phyloP scores from a whole-genome alignment of 1,140 invertebrate genomes.

The Drosophila rhopaloa region DNA sequence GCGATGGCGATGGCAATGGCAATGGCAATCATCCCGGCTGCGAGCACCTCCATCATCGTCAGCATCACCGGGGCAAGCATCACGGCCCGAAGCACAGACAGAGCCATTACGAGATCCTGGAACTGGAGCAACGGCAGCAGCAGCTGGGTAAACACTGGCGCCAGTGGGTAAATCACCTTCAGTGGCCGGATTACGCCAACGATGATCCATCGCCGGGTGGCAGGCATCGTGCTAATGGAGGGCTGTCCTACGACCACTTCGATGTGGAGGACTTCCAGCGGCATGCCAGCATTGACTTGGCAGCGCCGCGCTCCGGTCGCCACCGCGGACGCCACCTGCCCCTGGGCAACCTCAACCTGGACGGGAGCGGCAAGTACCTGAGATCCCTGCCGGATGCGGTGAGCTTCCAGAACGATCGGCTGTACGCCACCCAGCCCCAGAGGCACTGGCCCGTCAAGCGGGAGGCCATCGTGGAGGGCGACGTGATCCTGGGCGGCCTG shows the following conservation, averaged over 20 bases:
- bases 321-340: constrained; percentile 70
- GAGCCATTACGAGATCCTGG: constrained; percentile 59
- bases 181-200: constrained; percentile 47
- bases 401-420: constrained; percentile 62
- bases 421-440: constrained; percentile 56
- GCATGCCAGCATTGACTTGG: constrained; percentile 61
- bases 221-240: constrained; percentile 6
- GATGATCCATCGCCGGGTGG: constrained; percentile 38
- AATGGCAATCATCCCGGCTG: constrained; percentile 5
- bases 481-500: constrained; percentile 93
- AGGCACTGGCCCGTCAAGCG: constrained; percentile 93
- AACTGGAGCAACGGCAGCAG: constrained; percentile 57
- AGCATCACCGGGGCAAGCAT: constrained; percentile 31
- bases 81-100: constrained; percentile 24
- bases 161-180: constrained; percentile 37
- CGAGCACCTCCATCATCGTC: constrained; percentile 47
- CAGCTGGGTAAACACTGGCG: constrained; percentile 66
- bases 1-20: not conserved
- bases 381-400: constrained; percentile 74
- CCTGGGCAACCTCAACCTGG: constrained; percentile 36
- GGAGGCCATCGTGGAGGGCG: constrained; percentile 93
- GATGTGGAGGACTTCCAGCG: constrained; percentile 68
- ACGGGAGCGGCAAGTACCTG: constrained; percentile 67
- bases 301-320: constrained; percentile 66
- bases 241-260: constrained; percentile 31